Evolutionary conservation across 1,140 invertebrate genomes (phyloP).

Genomic region (Carposina sasakii): DNA sequence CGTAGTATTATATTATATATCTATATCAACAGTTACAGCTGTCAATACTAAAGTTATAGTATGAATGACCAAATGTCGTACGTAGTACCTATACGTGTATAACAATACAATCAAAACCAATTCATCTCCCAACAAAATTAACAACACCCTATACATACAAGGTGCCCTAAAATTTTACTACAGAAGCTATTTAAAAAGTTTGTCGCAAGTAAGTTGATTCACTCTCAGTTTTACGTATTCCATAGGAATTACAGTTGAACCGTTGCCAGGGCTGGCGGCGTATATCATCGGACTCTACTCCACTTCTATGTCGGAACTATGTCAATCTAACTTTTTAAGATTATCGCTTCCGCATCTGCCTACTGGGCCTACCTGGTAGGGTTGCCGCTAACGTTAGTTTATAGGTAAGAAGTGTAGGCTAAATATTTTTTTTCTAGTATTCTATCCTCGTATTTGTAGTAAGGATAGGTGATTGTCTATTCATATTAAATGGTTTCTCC

Average conservation of each 20-base stretch:
- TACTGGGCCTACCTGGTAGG: conserved; percentile 41
- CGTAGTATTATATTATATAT: no score
- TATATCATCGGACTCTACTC: conserved; percentile 48
- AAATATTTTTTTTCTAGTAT: not conserved
- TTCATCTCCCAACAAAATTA: no score
- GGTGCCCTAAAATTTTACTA: no score
- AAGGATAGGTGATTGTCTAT: not conserved
- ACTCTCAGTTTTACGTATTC: conserved; percentile 35
- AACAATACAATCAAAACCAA: no score
- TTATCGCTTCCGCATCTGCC: conserved; percentile 53
- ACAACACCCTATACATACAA: no score
- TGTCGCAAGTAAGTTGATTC: conserved; percentile 25
- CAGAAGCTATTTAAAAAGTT: no score
- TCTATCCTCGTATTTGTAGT: not conserved
- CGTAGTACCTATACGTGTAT: no score
- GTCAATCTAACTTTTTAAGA: conserved; percentile 67
- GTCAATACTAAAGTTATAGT: no score
- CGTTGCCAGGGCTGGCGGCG: conserved; percentile 33
- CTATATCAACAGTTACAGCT: no score
- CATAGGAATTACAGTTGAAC: conserved; percentile 46
- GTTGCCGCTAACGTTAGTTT: conserved; percentile 17
- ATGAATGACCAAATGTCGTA: no score
- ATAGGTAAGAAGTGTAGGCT: not conserved
- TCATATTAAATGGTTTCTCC: not conserved
- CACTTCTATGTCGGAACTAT: conserved; percentile 57